Evolutionary conservation across 2,888 invertebrate species (phyloP).

Genomic region (Euclidia mi): DNA sequence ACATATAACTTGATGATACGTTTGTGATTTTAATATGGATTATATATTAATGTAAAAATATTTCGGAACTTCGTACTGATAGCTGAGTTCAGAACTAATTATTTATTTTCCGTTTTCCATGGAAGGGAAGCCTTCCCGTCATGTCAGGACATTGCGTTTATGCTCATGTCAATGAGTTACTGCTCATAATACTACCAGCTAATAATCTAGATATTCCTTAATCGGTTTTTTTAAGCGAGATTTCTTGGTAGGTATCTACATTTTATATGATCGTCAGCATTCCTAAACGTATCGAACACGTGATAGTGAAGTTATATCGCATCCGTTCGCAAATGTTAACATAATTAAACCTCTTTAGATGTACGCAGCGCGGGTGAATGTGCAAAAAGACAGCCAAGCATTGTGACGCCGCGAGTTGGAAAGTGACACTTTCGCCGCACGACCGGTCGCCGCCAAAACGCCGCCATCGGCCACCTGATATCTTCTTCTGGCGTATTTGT

Average conservation of each 20-base stretch:
- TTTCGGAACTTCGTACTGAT: no score
- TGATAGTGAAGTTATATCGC: conserved; percentile 7
- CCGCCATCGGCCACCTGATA: conserved; percentile 2
- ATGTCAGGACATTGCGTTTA: no score
- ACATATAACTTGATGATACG: no score
- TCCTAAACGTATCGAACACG: conserved; percentile 14
- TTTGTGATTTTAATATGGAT: no score
- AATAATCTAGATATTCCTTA: no score
- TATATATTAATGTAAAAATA: no score
- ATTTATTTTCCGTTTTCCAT: no score
- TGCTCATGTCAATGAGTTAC: no score
- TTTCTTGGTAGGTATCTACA: background rate
- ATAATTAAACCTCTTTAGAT: conserved; percentile 50
- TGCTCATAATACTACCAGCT: no score
- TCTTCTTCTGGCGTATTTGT: background rate
- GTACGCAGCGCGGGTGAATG: conserved; percentile 55
- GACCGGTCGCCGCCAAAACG: conserved; percentile 55
- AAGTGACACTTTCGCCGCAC: conserved; percentile 74
- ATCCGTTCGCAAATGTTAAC: conserved; percentile 20
- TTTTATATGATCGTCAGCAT: background rate
- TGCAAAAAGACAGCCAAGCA: conserved; percentile 61
- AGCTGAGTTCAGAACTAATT: no score
- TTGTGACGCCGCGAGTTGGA: conserved; percentile 65
- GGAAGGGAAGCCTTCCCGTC: no score
- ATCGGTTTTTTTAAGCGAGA: no score